These are phyloP conservation scores for Melanotaenia trifasciata DNA, from an alignment of 2,797 vertebrate genomes.

Conservation along the genomic window DNA sequence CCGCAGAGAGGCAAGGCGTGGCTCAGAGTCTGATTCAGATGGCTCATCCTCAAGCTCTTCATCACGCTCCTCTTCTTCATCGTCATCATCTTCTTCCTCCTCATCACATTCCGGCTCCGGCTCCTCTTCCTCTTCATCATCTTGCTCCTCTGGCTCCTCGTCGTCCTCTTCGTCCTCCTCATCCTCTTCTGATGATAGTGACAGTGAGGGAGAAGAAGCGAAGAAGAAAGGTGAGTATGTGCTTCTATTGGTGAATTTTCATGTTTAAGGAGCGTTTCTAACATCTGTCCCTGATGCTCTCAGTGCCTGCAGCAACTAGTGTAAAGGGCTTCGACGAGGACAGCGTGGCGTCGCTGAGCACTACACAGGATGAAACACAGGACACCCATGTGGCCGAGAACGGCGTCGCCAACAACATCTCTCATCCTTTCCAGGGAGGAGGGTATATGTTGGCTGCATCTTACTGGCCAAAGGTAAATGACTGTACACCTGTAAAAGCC, in stretches of 20 bases:
- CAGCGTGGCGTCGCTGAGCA: constrained; percentile 93
- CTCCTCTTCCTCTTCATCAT: constrained; percentile 94
- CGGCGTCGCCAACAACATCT: constrained; percentile 87
- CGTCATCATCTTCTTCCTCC: constrained; percentile 95
- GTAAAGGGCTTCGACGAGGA: constrained; percentile 97
- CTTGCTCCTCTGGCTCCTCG: constrained; percentile 93
- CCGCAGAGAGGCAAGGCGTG: constrained; percentile 86
- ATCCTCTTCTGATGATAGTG: constrained; percentile 92
- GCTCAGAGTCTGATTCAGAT: constrained; percentile 87
- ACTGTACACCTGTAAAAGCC: not conserved
- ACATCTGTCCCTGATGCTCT: constrained; percentile 17
- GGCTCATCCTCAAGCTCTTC: constrained; percentile 95
- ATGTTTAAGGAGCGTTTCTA: not conserved
- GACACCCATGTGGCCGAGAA: constrained; percentile 93
- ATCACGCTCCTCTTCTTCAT: constrained; percentile 93
- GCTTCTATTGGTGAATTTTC: not conserved
- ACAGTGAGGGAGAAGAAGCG: constrained; percentile 89
- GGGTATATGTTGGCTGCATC: constrained; percentile 96
- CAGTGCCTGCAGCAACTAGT: constrained; percentile 85
- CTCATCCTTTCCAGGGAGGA: constrained; percentile 89
- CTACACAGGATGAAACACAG: constrained; percentile 93
- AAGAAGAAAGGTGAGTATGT: constrained; percentile 89
- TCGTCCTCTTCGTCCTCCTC: constrained; percentile 92
- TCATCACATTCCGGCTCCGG: constrained; percentile 94
- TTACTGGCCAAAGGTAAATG: constrained; percentile 96